These are phyloP conservation scores for Lithophane leautieri DNA, from an alignment of 2,888 invertebrate species.

Conservation along the genomic window DNA sequence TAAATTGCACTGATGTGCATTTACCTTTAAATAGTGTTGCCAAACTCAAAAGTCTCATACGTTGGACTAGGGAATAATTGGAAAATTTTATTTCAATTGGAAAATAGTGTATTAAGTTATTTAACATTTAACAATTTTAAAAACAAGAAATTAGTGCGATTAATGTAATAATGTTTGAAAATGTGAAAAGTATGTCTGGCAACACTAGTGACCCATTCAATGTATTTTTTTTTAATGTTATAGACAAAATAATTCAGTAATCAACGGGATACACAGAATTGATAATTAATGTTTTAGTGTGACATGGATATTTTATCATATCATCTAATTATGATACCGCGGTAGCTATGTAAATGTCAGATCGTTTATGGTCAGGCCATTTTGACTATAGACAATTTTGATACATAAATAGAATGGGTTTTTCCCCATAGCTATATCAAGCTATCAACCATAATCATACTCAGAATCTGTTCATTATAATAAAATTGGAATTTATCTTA, in stretches of 20 bases:
- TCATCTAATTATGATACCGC: neutral
- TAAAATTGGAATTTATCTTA: constrained; percentile 59
- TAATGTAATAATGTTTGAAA: neutral
- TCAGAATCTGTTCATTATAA: constrained; percentile 24
- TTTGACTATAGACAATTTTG: neutral
- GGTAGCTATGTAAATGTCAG: neutral
- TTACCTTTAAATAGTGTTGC: constrained; percentile 46
- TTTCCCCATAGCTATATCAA: neutral
- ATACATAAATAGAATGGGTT: constrained; percentile 33
- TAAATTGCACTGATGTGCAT: constrained; percentile 26
- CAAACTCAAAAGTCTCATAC: constrained; percentile 25
- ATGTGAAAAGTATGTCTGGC: constrained; percentile 30
- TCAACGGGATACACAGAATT: neutral
- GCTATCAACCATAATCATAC: constrained; percentile 22
- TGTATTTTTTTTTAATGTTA: neutral
- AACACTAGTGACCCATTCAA: constrained; percentile 52
- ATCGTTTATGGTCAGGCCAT: neutral
- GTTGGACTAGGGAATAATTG: constrained; percentile 15
- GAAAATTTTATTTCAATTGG: neutral
- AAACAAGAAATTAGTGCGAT: constrained; percentile 17
- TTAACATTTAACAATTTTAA: constrained; percentile 3
- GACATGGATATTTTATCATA: neutral
- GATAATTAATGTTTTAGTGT: neutral
- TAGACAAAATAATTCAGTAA: neutral
- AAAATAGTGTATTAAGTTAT: constrained; percentile 4